Conservation (phyloP, 2,113 vertebrate species). For the Campylomormyrus numenius region DNA sequence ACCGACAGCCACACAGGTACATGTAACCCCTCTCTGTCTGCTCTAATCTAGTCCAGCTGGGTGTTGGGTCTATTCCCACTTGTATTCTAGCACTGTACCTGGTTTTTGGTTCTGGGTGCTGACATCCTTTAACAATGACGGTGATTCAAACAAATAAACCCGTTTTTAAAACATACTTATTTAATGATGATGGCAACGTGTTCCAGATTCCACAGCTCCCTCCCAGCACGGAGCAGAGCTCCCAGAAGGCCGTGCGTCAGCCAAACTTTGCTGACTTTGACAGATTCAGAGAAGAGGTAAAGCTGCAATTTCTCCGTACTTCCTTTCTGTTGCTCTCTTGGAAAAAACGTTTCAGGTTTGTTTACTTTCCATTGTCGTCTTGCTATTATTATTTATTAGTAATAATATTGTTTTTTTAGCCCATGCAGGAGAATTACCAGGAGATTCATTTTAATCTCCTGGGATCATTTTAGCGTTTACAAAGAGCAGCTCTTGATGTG, state of each 20-base stretch:
- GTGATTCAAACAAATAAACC: not conserved
- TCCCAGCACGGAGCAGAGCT: slow-evolving; percentile 36
- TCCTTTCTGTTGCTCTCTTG: not conserved
- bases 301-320: not conserved
- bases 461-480: not conserved
- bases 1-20: slow-evolving; percentile 77
- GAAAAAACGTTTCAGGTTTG: not conserved
- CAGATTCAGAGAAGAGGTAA: slow-evolving; percentile 61
- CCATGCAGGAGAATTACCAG: not conserved
- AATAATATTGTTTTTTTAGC: not conserved
- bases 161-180: not conserved
- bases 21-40: not conserved
- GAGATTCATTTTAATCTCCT: not conserved
- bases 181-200: not conserved
- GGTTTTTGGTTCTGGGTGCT: not conserved
- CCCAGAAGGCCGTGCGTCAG: slow-evolving; percentile 49
- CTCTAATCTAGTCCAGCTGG: not conserved
- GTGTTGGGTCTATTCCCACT: not conserved
- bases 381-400: not conserved
- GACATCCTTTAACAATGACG: not conserved
- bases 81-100: not conserved
- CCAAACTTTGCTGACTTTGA: slow-evolving; percentile 60
- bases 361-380: not conserved
- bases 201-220: slow-evolving; percentile 51
- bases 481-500: not conserved